A percentile compares a stretch with the other conserved stretches of the same genome.
These are phyloP conservation scores for Drosophila sulfurigaster DNA, from an alignment of 1,140 invertebrate genomes.

Conservation along the genomic window DNA sequence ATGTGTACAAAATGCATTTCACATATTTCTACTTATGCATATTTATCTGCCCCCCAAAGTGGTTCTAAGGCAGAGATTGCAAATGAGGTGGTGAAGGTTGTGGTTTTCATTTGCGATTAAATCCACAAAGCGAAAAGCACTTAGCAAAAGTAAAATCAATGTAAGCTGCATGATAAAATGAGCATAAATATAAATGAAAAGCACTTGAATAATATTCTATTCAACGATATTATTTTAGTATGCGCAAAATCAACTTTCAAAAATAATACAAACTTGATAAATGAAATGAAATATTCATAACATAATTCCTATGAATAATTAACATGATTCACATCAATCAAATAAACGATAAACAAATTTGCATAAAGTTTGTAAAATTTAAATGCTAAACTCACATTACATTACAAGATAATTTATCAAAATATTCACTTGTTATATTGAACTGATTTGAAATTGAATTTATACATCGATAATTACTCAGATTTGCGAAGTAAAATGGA, in stretches of 20 bases:
- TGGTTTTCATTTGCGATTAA: slow-evolving; percentile 4
- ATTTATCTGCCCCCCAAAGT: background rate
- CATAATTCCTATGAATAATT: too few relatives aligned
- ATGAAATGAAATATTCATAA: too few relatives aligned
- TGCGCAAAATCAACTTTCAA: background rate
- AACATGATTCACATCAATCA: too few relatives aligned
- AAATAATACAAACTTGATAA: background rate
- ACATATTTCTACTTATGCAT: background rate
- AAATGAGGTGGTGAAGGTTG: background rate
- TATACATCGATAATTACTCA: background rate
- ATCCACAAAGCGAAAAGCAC: background rate
- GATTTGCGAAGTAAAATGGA: slow-evolving; percentile 31
- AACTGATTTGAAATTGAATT: too few relatives aligned
- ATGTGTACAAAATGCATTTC: background rate
- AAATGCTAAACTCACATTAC: too few relatives aligned
- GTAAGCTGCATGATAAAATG: background rate
- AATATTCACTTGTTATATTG: too few relatives aligned
- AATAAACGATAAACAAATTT: too few relatives aligned
- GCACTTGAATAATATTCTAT: too few relatives aligned
- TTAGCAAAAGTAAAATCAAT: slow-evolving; percentile 4
- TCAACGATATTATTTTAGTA: background rate
- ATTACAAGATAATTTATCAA: too few relatives aligned
- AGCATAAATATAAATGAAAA: background rate
- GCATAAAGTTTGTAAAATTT: too few relatives aligned
- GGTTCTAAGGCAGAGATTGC: background rate